Conservation (phyloP, 2,113 vertebrate species). For the Sapajus apella region DNA sequence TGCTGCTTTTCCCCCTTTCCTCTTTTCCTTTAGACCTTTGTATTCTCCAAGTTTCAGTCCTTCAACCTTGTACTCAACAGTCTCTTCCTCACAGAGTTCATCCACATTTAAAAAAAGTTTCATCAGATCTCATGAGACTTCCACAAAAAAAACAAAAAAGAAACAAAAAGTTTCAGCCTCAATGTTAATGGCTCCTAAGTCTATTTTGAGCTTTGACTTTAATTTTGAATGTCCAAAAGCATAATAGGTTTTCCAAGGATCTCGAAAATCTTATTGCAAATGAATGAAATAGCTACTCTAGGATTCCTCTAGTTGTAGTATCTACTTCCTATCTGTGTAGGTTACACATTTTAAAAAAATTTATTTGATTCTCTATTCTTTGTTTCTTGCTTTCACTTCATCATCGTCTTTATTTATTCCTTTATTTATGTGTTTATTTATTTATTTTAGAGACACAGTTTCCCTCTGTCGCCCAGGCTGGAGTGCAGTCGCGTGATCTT, state of each 20-base stretch:
- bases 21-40: not conserved
- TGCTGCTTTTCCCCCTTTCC: not conserved
- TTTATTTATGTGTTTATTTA: not conserved
- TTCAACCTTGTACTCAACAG: not conserved
- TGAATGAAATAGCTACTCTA: not conserved
- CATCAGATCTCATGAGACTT: not conserved
- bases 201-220: not conserved
- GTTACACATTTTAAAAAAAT: not conserved
- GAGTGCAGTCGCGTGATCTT: too few species aligned
- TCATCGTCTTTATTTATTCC: not conserved
- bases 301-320: not conserved
- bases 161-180: not conserved
- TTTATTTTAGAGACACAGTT: not conserved
- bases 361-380: not conserved
- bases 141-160: too few species aligned
- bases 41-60: not conserved
- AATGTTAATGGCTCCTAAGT: not conserved
- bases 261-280: not conserved
- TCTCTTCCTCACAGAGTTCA: not conserved
- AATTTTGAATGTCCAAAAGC: slow-evolving; percentile 16
- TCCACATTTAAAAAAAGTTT: not conserved
- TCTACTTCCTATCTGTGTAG: not conserved
- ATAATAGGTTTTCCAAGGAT: not conserved
- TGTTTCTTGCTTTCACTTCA: not conserved
- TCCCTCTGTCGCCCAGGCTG: not conserved